Conservation (phyloP, 1,140 invertebrate species). For the Pogonomyrmex barbatus region DNA sequence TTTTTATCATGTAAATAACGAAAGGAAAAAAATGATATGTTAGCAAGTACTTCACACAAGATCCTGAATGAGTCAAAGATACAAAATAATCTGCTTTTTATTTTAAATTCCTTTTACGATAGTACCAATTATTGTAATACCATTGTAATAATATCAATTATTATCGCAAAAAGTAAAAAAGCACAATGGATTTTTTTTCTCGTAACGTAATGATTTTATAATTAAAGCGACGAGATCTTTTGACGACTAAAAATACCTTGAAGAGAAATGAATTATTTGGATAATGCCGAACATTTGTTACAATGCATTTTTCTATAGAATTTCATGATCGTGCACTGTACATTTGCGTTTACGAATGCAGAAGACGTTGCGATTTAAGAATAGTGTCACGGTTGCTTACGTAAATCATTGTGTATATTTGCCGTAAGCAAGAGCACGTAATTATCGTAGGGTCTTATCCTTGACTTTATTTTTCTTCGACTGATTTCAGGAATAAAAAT, state of each 20-base stretch:
- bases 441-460: conserved; percentile 39
- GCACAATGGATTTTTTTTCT: conserved; percentile 8
- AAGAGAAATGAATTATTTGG: not conserved
- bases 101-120: too few species aligned
- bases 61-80: not conserved
- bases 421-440: conserved; percentile 5
- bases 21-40: conserved; percentile 1
- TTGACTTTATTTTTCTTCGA: conserved; percentile 47
- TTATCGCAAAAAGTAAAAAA: not conserved
- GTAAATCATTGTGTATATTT: conserved; percentile 52
- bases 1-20: not conserved
- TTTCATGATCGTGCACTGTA: not conserved
- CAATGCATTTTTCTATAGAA: conserved; percentile 5
- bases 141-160: not conserved
- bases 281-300: not conserved
- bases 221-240: not conserved
- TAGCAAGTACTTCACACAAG: not conserved
- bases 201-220: not conserved
- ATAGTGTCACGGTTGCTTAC: conserved; percentile 48
- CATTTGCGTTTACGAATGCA: conserved; percentile 31
- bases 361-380: conserved; percentile 28
- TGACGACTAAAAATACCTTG: conserved; percentile 6
- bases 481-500: not conserved
- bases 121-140: too few species aligned
- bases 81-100: not conserved